Evolutionary conservation across 2,113 vertebrate genomes (phyloP).

Genomic region (Brevimyrus niger): DNA sequence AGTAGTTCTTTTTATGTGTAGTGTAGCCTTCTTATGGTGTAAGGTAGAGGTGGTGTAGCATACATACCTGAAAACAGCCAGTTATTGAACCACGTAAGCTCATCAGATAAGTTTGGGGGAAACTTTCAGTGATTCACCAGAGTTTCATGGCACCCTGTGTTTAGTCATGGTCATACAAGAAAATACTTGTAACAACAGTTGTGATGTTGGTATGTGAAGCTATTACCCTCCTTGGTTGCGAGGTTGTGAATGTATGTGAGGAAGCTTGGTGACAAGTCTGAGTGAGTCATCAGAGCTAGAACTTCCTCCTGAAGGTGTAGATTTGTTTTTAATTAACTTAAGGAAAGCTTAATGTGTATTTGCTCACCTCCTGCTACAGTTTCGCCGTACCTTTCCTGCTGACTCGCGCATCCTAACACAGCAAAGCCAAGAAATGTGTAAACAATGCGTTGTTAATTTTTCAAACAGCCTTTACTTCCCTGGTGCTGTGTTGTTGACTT

Average conservation of each 20-base stretch:
- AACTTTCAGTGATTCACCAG: background rate
- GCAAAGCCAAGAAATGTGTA: background rate
- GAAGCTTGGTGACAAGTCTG: background rate
- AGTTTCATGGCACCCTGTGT: background rate
- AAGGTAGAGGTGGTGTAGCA: background rate
- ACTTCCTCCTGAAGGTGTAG: background rate
- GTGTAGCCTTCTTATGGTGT: background rate
- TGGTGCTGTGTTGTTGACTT: background rate
- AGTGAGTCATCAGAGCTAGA: background rate
- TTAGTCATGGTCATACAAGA: background rate
- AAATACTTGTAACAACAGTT: background rate
- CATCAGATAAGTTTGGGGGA: conserved; percentile 30
- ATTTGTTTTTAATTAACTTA: background rate
- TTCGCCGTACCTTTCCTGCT: background rate
- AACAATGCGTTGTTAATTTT: background rate
- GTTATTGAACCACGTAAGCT: conserved; percentile 37
- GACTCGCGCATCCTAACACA: background rate
- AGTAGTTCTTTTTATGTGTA: background rate
- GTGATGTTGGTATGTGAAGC: background rate
- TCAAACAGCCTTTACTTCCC: background rate
- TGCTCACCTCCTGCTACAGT: background rate
- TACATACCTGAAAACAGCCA: conserved; percentile 44
- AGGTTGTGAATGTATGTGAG: too few species aligned
- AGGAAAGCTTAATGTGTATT: background rate
- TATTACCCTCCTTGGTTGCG: background rate